Evolutionary conservation across 2,888 invertebrate species (phyloP).

Genomic region (Andrena camellia): DNA sequence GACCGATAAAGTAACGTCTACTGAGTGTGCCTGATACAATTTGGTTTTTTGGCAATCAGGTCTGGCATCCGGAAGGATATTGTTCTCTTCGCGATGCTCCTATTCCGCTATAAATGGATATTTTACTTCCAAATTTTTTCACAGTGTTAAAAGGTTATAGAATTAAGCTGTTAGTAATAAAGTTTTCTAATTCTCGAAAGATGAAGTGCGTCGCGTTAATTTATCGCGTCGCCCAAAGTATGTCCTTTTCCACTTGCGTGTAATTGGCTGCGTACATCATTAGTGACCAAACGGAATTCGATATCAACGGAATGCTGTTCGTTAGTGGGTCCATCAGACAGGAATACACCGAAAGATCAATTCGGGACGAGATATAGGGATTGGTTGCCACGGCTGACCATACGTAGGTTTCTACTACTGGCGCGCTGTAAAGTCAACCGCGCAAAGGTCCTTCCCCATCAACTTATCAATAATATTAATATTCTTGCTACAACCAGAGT

Average conservation of each 20-base stretch:
- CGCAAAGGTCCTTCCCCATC: neutral
- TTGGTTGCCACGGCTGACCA: conserved; percentile 35
- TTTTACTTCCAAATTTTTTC: no score
- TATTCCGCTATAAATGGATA: no score
- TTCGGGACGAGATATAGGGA: neutral
- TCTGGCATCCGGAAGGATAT: no score
- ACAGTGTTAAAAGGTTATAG: no score
- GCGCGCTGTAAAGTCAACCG: neutral
- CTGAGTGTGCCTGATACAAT: no score
- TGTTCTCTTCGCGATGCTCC: no score
- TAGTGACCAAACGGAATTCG: conserved; percentile 10
- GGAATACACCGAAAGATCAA: conserved; percentile 18
- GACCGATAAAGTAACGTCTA: no score
- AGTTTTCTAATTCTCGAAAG: no score
- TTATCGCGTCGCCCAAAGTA: neutral
- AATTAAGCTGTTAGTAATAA: no score
- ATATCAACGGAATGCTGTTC: conserved; percentile 3
- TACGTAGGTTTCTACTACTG: conserved; percentile 46
- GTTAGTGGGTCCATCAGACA: neutral
- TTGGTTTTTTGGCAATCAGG: no score
- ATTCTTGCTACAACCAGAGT: no score
- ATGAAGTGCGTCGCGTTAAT: neutral
- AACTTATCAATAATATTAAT: neutral
- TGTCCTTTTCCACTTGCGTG: neutral
- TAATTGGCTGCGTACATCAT: neutral